Percentiles rank a stretch among this genome's conserved stretches.
Evolutionary conservation across 2,888 invertebrate species (phyloP).

Genomic region (Drosophila anomelani): DNA sequence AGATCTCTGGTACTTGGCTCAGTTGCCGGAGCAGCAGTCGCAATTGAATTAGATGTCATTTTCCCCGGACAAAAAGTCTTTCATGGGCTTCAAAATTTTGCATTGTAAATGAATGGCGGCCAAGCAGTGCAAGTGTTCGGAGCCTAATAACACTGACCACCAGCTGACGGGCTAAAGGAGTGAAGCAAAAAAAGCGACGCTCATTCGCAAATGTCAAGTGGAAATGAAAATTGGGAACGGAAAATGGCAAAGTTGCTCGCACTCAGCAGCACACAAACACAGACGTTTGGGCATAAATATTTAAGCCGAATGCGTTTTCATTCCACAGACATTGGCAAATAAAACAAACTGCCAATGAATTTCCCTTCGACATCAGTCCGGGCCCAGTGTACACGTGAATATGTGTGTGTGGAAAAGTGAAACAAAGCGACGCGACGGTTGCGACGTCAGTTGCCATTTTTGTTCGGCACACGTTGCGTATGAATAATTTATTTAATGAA

Average conservation of each 20-base stretch:
- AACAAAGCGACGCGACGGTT: slow-evolving; percentile 61
- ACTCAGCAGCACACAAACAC: slow-evolving; percentile 67
- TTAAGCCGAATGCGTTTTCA: slow-evolving; percentile 83
- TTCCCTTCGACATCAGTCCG: slow-evolving; percentile 33
- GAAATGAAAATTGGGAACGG: slow-evolving; percentile 43
- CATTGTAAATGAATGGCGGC: slow-evolving; percentile 8
- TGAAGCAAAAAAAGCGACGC: slow-evolving; percentile 9
- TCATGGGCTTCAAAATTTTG: slow-evolving; percentile 47
- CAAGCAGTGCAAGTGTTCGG: slow-evolving; percentile 1
- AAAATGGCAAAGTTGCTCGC: slow-evolving; percentile 18
- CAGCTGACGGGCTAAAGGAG: slow-evolving; percentile 7
- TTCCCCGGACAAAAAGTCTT: slow-evolving; percentile 46
- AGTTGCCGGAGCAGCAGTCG: slow-evolving; percentile 24
- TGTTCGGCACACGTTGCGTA: slow-evolving; percentile 77
- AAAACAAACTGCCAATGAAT: slow-evolving; percentile 70
- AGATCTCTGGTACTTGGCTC: background rate
- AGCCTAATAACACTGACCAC: slow-evolving; percentile 44
- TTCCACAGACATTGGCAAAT: slow-evolving; percentile 72
- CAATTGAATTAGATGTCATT: slow-evolving; percentile 68
- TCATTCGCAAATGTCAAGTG: slow-evolving; percentile 59
- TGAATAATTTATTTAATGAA: slow-evolving; percentile 83
- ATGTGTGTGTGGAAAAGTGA: slow-evolving; percentile 57
- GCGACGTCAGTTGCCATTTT: slow-evolving; percentile 72
- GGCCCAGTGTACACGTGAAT: background rate
- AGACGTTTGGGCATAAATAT: slow-evolving; percentile 82